Base-by-base conservation (phyloP, 1,140 invertebrate genomes). In the Heliothis subflexa region DNA sequence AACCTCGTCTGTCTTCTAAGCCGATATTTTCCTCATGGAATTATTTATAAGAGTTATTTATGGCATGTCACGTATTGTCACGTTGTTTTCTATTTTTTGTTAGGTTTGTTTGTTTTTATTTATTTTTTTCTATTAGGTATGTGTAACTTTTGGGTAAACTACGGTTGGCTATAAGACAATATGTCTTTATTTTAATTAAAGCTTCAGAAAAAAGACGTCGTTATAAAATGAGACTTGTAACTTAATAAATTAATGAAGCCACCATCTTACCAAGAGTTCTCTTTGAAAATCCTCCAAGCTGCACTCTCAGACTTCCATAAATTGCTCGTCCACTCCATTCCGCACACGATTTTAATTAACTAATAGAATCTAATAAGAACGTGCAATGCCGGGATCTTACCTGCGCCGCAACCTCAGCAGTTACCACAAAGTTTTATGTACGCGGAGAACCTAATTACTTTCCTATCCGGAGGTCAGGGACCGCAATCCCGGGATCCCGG, bases 401-500 rank as follows among this genome's bases (percentile, higher is more conserved):
- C 40, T 73, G 16, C 18, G 3, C 16, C 33, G 33, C 33, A 40
- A 47, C 28, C 40, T 61, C 54, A 74, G 71, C 55, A 61, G 55
- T 40, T 21, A n/a, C 55, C 18, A 33, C 12, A 66, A 66, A 66
- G 11, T 70, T 57, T 49, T 18, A 28, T 74, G 54, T 74, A 45
- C 33, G 33, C 0, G 33, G 33, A 40, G 25, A 18, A 14, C 55
- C 61, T 76, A 76, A 76, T 76, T 76, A 76, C 73, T 64, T 76
- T 76, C 28, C 57, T 52, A 64, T 52, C 61, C 73, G 62, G 62
- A 16, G 59, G 74, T 66, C 62, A 21, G 18, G 61, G 33, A 66
- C 74, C 50, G 50, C 74, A 33, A 40, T 68, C 50, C 71, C 40
- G 71, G 40, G 40, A 73, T 61, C 55, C 71, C 70, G 70, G 70